Conservation (phyloP, 1,140 invertebrate species). For the Drosophila tropicalis region DNA sequence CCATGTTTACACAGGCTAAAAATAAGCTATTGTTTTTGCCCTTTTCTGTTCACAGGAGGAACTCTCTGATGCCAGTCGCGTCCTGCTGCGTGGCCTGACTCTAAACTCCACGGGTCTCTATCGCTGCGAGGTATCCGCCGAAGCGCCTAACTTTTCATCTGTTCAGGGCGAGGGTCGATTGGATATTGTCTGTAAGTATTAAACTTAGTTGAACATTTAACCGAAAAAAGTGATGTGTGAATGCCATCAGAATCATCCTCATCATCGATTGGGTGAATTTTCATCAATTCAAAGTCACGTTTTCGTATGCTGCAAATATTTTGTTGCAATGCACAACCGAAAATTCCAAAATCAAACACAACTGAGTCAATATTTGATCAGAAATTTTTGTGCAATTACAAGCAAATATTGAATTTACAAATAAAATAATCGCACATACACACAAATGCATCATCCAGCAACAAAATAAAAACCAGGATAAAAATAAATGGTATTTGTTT, state of each 20-base stretch:
- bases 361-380: slow-evolving; percentile 51
- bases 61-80: slow-evolving; percentile 85
- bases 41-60: slow-evolving; percentile 83
- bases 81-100: slow-evolving; percentile 86
- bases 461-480: neutral
- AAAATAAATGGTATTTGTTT: slow-evolving; percentile 3
- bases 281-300: slow-evolving; percentile 55
- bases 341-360: slow-evolving; percentile 16
- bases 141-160: slow-evolving; percentile 88
- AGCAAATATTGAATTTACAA: slow-evolving; percentile 62
- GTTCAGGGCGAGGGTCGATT: slow-evolving; percentile 87
- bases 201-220: neutral
- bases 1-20: neutral
- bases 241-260: neutral
- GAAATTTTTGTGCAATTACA: slow-evolving; percentile 61
- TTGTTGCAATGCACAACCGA: slow-evolving; percentile 36
- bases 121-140: slow-evolving; percentile 91
- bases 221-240: neutral
- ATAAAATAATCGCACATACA: slow-evolving; percentile 28
- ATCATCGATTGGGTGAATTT: neutral
- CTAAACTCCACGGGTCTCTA: slow-evolving; percentile 88
- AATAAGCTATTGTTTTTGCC: slow-evolving; percentile 23
- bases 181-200: slow-evolving; percentile 89
- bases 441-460: neutral
- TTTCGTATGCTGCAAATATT: slow-evolving; percentile 31